These are phyloP conservation scores for Ursus arctos DNA, from an alignment of 2,113 vertebrate species.

Conservation along the genomic window DNA sequence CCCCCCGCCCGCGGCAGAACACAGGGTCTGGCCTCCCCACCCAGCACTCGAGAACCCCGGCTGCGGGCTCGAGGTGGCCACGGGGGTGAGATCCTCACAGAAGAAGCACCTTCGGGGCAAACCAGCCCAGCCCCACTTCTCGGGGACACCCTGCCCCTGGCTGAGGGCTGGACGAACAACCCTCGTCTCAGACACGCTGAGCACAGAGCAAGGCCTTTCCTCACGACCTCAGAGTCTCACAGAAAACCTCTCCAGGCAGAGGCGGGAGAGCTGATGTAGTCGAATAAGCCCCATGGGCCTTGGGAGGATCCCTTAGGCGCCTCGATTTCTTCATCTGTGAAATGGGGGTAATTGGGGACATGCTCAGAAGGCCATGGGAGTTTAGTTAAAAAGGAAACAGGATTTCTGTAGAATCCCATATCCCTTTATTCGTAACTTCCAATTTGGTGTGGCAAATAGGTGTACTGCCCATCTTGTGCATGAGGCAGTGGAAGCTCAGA, in stretches of 20 bases:
- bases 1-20: conserved; percentile 86
- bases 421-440: neutral
- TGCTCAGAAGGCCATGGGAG: neutral
- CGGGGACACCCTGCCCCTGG: neutral
- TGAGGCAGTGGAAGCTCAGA: neutral
- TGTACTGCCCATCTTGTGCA: neutral
- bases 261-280: neutral
- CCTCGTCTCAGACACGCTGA: neutral
- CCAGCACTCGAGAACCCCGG: neutral
- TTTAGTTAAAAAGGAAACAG: neutral
- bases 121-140: neutral
- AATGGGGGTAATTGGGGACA: neutral
- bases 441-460: neutral
- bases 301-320: neutral
- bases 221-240: neutral
- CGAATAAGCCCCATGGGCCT: neutral
- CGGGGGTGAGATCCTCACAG: neutral
- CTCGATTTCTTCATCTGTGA: conserved; percentile 4
- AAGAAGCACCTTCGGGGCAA: neutral
- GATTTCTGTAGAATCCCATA: neutral
- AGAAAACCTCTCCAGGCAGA: neutral
- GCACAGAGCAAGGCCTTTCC: neutral
- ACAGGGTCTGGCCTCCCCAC: conserved; percentile 75
- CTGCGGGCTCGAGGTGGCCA: neutral
- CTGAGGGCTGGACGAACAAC: fast-evolving